Evolutionary conservation across 2,113 vertebrate genomes (phyloP).

Genomic region (Tenrec ecaudatus): DNA sequence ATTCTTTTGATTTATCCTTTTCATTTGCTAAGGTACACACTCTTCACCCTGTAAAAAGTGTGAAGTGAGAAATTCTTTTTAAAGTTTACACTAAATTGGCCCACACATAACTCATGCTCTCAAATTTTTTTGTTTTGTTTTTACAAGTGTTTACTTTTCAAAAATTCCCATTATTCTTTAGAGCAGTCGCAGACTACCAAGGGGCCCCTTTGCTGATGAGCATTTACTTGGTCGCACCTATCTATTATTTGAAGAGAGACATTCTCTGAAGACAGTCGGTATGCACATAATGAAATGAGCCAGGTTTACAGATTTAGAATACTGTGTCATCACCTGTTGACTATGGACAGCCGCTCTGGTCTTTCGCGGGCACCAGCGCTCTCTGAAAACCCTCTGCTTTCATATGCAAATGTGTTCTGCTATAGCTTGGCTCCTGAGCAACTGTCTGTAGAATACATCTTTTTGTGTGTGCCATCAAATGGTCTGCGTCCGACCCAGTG

Average conservation of each 20-base stretch:
- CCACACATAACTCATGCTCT: neutral
- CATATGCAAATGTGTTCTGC: neutral
- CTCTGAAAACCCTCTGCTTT: neutral
- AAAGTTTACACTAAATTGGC: neutral
- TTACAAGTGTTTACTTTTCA: slow-evolving; percentile 29
- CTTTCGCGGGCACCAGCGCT: slow-evolving; percentile 50
- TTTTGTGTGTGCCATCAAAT: neutral
- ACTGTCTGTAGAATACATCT: slow-evolving; percentile 1
- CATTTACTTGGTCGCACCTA: neutral
- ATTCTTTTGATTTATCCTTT: neutral
- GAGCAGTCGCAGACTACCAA: neutral
- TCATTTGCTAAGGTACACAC: neutral
- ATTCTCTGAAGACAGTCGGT: neutral
- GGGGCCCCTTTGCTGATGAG: neutral
- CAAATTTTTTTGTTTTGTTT: slow-evolving; percentile 28
- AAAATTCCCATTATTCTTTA: slow-evolving; percentile 28
- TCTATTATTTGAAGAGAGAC: neutral
- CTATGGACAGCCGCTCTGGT: neutral
- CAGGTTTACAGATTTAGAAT: neutral
- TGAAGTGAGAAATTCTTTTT: neutral
- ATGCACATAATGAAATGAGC: neutral
- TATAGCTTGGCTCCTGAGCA: slow-evolving; percentile 34
- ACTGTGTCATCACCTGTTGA: slow-evolving; percentile 3
- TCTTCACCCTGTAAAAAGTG: neutral
- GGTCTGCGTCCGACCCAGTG: neutral